Conservation (phyloP, 2,888 invertebrate species). For the Megastigmus dorsalis region DNA sequence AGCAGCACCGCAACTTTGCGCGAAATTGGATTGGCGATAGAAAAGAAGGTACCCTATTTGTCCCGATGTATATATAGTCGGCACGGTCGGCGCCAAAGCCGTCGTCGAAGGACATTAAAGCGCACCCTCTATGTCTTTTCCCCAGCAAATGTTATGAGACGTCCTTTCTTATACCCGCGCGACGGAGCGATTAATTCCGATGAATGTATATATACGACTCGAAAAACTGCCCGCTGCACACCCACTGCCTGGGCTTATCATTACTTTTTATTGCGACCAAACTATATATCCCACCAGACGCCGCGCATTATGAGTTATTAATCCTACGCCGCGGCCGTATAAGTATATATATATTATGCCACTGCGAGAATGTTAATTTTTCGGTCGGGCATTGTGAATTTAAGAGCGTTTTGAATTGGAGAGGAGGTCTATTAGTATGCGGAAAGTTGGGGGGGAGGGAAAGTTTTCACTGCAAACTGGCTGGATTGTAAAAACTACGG, state of each 20-base stretch:
- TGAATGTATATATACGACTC: constrained; percentile 10
- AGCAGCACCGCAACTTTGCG: constrained; percentile 28
- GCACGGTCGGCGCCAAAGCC: constrained; percentile 18
- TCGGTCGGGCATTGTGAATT: too few species aligned
- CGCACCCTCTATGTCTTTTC: neutral
- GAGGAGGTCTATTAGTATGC: too few species aligned
- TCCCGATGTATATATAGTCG: constrained; percentile 40
- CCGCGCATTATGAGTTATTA: too few species aligned
- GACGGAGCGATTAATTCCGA: constrained; percentile 24
- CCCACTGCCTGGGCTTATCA: neutral
- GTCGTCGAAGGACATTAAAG: constrained; percentile 25
- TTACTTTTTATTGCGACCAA: neutral
- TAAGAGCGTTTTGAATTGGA: too few species aligned
- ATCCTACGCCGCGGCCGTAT: too few species aligned
- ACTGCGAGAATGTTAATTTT: too few species aligned
- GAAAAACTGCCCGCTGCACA: constrained; percentile 2
- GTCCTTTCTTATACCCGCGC: constrained; percentile 6
- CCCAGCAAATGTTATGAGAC: neutral
- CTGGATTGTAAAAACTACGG: too few species aligned
- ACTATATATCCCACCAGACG: too few species aligned
- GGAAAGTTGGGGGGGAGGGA: too few species aligned
- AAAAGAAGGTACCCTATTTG: constrained; percentile 45
- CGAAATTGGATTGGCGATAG: constrained; percentile 48
- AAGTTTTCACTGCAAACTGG: too few species aligned
- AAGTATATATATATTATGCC: too few species aligned